Evolutionary conservation across 23 tunicate genomes (phyloP), one percentile per base, ranked within the genome.

Genomic region (Oikopleura vanhoeffeni): DNA sequence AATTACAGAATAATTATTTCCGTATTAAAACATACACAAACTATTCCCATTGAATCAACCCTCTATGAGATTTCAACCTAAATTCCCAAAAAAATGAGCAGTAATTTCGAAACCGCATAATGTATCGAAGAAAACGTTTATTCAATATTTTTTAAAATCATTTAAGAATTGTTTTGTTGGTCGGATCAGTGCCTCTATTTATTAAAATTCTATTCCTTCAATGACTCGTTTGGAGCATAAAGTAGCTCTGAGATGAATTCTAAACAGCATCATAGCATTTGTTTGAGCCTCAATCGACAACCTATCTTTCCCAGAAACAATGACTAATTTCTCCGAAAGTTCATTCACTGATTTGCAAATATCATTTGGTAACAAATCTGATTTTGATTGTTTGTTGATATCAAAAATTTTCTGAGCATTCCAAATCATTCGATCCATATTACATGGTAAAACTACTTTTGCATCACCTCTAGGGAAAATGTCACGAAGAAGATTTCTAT

Each of bases 381-480:
- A 41, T n/a, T 93, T 93, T 38, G 85, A 84, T 34, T 91, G 71
- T 0, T 89, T 85, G 79, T 93, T 91, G 33, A 93, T 86, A 84
- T 93, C 89, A 85, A 93, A 93, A 40, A 90, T 90, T 67, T 93
- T 93, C 41, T 93, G 98, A 39, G 98, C 98, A 83, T 93, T 93
- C 98, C 98, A 93, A 38, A 93, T 89, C 40, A 93, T 71, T 39
- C 98, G 86, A 40, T 85, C 83, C 57, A 93, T 49, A 75, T 93
- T 93, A 40, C 90, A 92, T 1, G 98, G 98, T 41, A 93, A 85
- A 35, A 93, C 98, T 39, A 93, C 95, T 49, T 18, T 8, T 84
- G 91, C 88, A 83, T 93, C 98, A 1, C 98, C 98, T 40, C 89
- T 84, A 8, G 98, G 94, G 58, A 93, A 90, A 83, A 93, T 90